Evolutionary conservation across 1,140 invertebrate species (phyloP).

Genomic region (Pantala flavescens): DNA sequence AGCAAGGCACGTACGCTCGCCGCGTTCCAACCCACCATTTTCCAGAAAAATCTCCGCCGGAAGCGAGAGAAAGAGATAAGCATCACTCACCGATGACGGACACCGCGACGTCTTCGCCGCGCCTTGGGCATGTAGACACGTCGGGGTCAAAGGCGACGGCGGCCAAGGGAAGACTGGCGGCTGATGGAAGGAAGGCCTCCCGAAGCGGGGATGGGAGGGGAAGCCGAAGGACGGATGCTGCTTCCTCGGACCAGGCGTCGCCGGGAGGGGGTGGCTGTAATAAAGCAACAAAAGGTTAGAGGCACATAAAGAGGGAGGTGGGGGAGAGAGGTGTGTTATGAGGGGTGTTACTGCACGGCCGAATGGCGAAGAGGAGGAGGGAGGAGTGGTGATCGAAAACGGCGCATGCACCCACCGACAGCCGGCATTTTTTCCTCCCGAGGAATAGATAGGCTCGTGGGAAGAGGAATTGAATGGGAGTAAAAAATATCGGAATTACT

Average conservation of each 20-base stretch:
- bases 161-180: conserved; percentile 37
- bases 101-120: not conserved
- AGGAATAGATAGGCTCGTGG: not conserved
- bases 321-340: not conserved
- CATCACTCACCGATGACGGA: not conserved
- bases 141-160: not conserved
- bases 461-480: not conserved
- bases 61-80: not conserved
- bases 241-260: not conserved
- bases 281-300: conserved; percentile 4
- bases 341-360: not conserved
- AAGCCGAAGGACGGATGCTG: not conserved
- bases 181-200: conserved; percentile 31
- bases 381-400: not conserved
- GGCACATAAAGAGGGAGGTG: not conserved
- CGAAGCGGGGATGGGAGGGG: conserved; percentile 14
- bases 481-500: not conserved
- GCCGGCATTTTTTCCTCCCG: not conserved
- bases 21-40: too few relatives aligned
- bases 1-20: too few relatives aligned
- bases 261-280: not conserved
- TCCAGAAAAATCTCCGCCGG: not conserved
- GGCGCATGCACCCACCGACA: not conserved
- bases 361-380: not conserved
- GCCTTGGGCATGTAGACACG: not conserved